Percentiles rank a stretch among this genome's conserved stretches.
phyloP scores from a whole-genome alignment of 2,113 vertebrate species.

The Collichthys lucidus region DNA sequence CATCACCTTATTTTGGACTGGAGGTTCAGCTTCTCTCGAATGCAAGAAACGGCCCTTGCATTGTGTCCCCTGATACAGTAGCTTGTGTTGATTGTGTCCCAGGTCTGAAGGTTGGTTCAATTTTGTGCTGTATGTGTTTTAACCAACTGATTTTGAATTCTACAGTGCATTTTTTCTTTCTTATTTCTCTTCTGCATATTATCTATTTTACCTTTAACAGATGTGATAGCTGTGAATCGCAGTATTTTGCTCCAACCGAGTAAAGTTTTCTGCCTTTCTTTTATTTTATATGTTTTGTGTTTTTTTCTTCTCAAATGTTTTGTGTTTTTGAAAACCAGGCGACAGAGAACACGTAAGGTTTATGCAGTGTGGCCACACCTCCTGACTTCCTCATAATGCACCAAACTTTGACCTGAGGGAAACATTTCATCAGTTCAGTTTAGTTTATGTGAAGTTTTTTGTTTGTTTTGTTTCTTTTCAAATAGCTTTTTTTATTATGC shows the following conservation, averaged over 20 bases:
- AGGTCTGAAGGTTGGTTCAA: conserved; percentile 51
- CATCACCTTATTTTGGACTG: conserved; percentile 47
- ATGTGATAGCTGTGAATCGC: background rate
- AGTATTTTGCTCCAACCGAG: background rate
- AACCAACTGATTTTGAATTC: conserved; percentile 19
- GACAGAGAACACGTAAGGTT: background rate
- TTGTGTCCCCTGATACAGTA: conserved; percentile 45
- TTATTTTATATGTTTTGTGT: background rate
- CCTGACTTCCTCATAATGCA: conserved; percentile 7
- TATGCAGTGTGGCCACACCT: conserved; percentile 51
- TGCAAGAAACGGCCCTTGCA: conserved; percentile 69
- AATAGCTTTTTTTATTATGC: conserved; percentile 8
- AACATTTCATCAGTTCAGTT: background rate
- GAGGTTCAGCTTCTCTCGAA: conserved; percentile 52
- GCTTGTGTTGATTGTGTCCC: conserved; percentile 57
- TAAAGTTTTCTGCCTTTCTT: background rate
- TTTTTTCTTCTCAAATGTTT: background rate
- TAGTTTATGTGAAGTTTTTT: background rate
- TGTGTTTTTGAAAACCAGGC: background rate
- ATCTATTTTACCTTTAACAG: background rate
- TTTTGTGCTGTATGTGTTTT: conserved; percentile 1
- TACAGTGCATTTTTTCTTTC: conserved; percentile 29
- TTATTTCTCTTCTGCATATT: background rate
- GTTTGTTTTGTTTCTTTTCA: background rate
- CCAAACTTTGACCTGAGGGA: background rate